phyloP scores from a whole-genome alignment of 1,140 invertebrate species.

The Aphelenchoides fujianensis region DNA sequence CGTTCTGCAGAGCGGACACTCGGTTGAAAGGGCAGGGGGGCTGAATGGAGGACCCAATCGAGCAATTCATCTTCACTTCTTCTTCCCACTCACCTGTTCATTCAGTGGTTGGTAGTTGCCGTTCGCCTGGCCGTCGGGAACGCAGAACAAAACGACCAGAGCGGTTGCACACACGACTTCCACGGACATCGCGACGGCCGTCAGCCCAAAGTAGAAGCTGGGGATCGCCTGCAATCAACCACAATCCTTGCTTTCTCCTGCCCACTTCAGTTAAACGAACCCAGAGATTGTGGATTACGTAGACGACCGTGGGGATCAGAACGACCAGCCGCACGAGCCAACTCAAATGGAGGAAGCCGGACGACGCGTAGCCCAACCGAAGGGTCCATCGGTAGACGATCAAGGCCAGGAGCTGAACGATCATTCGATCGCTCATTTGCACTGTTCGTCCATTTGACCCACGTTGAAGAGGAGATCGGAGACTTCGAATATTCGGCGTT shows the following conservation, averaged over 20 bases:
- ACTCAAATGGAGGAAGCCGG: conserved; percentile 4
- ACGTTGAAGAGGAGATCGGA: background rate
- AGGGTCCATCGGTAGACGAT: background rate
- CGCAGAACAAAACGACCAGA: background rate
- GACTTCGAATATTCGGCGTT: conserved; percentile 4
- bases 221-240: background rate
- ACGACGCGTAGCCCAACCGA: background rate
- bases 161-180: background rate
- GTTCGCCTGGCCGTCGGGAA: background rate
- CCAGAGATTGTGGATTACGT: background rate
- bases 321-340: background rate
- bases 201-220: background rate
- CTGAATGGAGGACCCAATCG: background rate
- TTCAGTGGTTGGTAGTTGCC: background rate
- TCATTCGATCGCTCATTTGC: background rate
- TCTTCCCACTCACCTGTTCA: background rate
- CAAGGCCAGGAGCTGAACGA: conserved; percentile 5
- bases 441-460: background rate
- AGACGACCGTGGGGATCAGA: background rate
- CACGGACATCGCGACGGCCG: background rate
- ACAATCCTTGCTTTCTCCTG: background rate
- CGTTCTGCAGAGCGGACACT: background rate
- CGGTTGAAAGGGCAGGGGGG: background rate
- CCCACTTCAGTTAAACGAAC: conserved; percentile 2
- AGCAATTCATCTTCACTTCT: background rate